phyloP scores from a whole-genome alignment of 2,888 invertebrate species.

The Rhagonycha fulva region DNA sequence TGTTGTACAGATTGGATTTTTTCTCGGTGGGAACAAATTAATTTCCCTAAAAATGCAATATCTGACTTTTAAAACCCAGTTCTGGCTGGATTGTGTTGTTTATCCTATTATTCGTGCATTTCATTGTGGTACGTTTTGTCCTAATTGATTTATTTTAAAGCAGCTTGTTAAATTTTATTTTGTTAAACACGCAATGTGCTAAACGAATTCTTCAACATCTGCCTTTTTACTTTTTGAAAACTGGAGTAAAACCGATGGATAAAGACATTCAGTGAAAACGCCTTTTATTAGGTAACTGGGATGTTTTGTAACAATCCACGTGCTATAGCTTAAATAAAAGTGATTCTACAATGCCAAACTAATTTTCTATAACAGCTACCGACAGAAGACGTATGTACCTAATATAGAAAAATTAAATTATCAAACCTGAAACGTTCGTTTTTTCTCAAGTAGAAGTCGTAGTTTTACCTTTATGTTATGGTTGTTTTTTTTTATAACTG shows the following conservation, averaged over 20 bases:
- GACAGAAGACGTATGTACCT: neutral
- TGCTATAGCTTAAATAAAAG: neutral
- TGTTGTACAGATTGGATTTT: neutral
- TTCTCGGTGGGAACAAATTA: neutral
- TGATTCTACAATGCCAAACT: neutral
- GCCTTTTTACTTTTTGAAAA: constrained; percentile 5
- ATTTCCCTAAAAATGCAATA: neutral
- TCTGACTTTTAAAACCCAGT: neutral
- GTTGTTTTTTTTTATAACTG: neutral
- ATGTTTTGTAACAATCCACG: neutral
- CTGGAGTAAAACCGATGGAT: constrained; percentile 4
- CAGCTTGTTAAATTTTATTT: constrained; percentile 3
- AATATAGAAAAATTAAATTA: neutral
- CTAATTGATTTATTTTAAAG: constrained; percentile 9
- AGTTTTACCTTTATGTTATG: neutral
- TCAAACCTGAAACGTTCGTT: neutral
- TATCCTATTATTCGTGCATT: neutral
- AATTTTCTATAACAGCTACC: neutral
- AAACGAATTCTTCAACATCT: constrained; percentile 14
- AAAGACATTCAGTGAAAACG: neutral
- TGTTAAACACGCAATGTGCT: constrained; percentile 5
- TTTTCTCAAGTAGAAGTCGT: neutral
- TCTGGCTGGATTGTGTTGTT: neutral
- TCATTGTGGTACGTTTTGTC: neutral
- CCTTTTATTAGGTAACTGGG: neutral